Conservation (phyloP, 2,113 vertebrate species). For the Tragulus kanchil region DNA sequence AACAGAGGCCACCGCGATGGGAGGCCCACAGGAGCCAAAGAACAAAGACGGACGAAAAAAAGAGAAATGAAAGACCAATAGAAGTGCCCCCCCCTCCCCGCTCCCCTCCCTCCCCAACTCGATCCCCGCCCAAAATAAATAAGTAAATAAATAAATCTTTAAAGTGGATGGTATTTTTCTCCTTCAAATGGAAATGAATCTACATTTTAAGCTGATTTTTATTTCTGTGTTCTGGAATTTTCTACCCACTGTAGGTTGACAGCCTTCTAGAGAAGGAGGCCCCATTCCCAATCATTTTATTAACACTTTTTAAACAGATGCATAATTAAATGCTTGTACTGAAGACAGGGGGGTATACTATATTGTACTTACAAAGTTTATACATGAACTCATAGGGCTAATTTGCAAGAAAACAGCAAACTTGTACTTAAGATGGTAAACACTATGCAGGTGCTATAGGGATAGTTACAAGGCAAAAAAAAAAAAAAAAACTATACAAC, state of each 20-base stretch:
- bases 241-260: not conserved
- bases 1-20: too few species aligned
- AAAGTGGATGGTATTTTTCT: constrained; percentile 13
- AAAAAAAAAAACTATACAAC: not conserved
- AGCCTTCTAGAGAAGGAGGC: not conserved
- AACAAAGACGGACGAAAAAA: too few species aligned
- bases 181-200: constrained; percentile 37
- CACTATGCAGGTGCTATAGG: not conserved
- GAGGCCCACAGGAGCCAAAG: too few species aligned
- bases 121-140: too few species aligned
- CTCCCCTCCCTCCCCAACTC: too few species aligned
- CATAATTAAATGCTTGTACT: not conserved
- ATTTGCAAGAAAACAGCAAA: not conserved
- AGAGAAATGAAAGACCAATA: too few species aligned
- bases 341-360: not conserved
- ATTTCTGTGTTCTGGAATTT: not conserved
- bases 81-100: too few species aligned
- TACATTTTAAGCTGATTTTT: constrained; percentile 46
- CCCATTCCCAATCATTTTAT: not conserved
- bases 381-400: not conserved
- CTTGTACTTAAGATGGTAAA: constrained; percentile 17
- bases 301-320: not conserved
- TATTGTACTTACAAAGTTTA: constrained; percentile 9
- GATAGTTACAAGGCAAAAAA: not conserved
- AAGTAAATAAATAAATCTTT: not conserved